Percentiles rank a stretch among this genome's conserved stretches.
phyloP scores from a whole-genome alignment of 2,113 vertebrate genomes.

The Protobothrops mucrosquamatus region DNA sequence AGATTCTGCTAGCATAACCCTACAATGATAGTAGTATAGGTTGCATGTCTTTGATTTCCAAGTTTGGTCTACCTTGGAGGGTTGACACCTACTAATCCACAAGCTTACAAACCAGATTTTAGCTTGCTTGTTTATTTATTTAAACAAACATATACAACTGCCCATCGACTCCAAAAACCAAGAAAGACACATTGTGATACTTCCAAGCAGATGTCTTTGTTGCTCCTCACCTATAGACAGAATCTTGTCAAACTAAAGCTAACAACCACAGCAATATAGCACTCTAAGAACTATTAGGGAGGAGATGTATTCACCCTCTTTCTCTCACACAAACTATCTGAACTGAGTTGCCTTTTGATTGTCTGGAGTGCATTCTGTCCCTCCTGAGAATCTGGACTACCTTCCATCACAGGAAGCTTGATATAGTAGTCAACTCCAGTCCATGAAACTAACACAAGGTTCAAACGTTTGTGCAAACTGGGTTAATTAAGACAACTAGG shows the following conservation, averaged over 20 bases:
- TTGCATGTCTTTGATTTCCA: not conserved
- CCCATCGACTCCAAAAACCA: not conserved
- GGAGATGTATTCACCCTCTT: no score
- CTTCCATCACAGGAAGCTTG: no score
- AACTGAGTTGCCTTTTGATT: no score
- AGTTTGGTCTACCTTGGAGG: not conserved
- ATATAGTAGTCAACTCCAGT: not conserved
- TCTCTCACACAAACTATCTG: no score
- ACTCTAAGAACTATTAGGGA: no score
- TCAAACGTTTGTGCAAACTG: not conserved
- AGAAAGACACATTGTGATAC: not conserved
- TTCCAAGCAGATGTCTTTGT: not conserved
- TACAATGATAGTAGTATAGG: not conserved
- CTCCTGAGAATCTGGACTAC: no score
- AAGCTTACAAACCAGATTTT: not conserved
- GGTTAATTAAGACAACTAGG: not conserved
- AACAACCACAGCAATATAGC: no score
- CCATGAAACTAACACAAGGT: no score
- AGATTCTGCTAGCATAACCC: not conserved
- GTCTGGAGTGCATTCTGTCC: no score
- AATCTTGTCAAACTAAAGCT: no score
- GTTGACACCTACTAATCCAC: not conserved
- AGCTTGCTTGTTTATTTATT: not conserved
- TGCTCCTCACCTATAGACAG: not conserved
- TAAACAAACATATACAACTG: not conserved